Percentiles rank a stretch among this genome's conserved stretches.
These are phyloP conservation scores for Leptopilina clavipes DNA, from an alignment of 1,140 invertebrate species.

Conservation along the genomic window DNA sequence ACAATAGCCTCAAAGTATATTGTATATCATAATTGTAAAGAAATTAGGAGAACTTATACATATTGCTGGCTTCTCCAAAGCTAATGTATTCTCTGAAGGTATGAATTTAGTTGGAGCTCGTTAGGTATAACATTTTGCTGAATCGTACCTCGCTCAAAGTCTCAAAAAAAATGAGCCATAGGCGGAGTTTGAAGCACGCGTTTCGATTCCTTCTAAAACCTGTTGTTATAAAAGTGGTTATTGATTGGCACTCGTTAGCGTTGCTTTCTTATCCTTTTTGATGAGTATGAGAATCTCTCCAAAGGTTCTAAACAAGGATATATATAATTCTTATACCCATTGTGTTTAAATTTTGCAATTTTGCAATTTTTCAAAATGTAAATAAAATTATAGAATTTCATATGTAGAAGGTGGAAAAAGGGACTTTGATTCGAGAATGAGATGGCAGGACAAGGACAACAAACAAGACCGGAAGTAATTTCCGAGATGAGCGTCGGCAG, in stretches of 20 bases:
- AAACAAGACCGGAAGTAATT: constrained; percentile 72
- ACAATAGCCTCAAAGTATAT: neutral
- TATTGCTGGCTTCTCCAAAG: neutral
- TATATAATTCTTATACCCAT: no score
- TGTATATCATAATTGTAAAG: constrained; percentile 17
- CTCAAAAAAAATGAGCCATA: constrained; percentile 33
- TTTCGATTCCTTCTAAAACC: constrained; percentile 63
- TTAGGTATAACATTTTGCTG: constrained; percentile 16
- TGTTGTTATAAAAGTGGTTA: constrained; percentile 65
- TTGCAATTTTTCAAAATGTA: no score
- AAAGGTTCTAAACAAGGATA: no score
- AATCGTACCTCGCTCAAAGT: neutral
- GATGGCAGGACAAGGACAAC: constrained; percentile 48
- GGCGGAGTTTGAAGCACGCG: constrained; percentile 59
- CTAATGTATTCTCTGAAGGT: constrained; percentile 31
- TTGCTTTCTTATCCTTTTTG: constrained; percentile 45
- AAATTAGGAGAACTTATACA: constrained; percentile 15
- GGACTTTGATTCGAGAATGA: constrained; percentile 33
- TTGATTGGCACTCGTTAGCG: constrained; percentile 67
- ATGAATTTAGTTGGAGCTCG: constrained; percentile 31
- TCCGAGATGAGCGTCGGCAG: constrained; percentile 70
- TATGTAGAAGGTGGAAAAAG: constrained; percentile 49
- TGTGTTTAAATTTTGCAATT: no score
- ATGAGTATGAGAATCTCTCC: constrained; percentile 56
- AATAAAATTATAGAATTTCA: no score